Evolutionary conservation across 2,888 invertebrate species (phyloP).

Genomic region (Epistrophe eligans): DNA sequence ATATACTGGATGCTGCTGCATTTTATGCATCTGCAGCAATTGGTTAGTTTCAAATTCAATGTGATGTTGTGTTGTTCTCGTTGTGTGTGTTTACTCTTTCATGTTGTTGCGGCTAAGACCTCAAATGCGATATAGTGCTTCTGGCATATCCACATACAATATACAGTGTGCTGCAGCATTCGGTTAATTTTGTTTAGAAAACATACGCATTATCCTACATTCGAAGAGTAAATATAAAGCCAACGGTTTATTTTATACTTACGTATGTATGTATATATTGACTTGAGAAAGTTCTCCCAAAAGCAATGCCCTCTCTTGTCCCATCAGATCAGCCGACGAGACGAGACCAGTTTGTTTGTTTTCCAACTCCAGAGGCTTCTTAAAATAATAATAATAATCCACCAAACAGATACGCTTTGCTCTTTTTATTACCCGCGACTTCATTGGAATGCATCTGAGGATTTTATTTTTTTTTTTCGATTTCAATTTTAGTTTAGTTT

Average conservation of each 20-base stretch:
- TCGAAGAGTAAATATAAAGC: slow-evolving; percentile 55
- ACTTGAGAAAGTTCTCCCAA: slow-evolving; percentile 52
- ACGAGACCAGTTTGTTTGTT: background rate
- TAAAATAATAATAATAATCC: slow-evolving; percentile 36
- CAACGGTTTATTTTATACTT: background rate
- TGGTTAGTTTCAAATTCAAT: slow-evolving; percentile 8
- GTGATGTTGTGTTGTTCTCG: background rate
- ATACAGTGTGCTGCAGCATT: slow-evolving; percentile 42
- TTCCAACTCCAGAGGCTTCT: slow-evolving; percentile 38
- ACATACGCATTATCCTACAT: slow-evolving; percentile 70
- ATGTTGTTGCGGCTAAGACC: slow-evolving; percentile 28
- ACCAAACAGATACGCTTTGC: slow-evolving; percentile 45
- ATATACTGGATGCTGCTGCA: slow-evolving; percentile 23
- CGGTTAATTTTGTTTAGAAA: slow-evolving; percentile 72
- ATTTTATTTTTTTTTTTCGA: slow-evolving; percentile 51
- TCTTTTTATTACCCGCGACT: slow-evolving; percentile 54
- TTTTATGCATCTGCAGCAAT: slow-evolving; percentile 38
- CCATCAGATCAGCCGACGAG: too few species aligned
- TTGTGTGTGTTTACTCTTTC: slow-evolving; percentile 34
- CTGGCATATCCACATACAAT: slow-evolving; percentile 16
- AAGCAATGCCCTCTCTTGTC: background rate
- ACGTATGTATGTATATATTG: slow-evolving; percentile 5
- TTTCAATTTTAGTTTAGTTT: slow-evolving; percentile 18
- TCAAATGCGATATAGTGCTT: slow-evolving; percentile 18
- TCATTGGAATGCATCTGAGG: slow-evolving; percentile 71